A percentile compares a stretch with the other conserved stretches of the same genome.
phyloP scores from a whole-genome alignment of 2,113 vertebrate species.

The Elephas maximus region DNA sequence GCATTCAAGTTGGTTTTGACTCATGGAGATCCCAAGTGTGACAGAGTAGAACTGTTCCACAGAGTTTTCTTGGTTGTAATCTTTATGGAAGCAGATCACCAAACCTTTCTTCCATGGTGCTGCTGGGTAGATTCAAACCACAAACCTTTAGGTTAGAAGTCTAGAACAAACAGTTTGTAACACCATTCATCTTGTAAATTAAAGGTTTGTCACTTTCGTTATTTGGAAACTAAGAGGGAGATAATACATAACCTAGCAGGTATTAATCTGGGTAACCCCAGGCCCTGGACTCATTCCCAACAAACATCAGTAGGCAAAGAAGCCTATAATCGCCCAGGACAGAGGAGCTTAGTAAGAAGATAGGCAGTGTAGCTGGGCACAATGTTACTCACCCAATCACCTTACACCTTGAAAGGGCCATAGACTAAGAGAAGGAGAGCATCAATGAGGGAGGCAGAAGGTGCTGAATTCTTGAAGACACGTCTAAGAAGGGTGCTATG shows the following conservation, averaged over 20 bases:
- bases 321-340: rapidly evolving
- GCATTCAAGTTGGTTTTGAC: too few species aligned
- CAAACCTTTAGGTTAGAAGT: too few species aligned
- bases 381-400: rapidly evolving
- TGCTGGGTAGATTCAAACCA: too few species aligned
- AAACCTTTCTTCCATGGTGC: too few species aligned
- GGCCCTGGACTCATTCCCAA: neutral
- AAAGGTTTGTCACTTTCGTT: neutral
- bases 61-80: too few species aligned
- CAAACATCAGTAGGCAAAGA: neutral
- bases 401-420: neutral
- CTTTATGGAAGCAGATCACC: too few species aligned
- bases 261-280: neutral
- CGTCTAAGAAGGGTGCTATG: rapidly evolving
- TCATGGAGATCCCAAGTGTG: too few species aligned
- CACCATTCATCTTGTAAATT: neutral
- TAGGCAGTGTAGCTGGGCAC: rapidly evolving
- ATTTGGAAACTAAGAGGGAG: neutral
- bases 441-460: neutral
- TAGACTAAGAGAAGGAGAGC: neutral
- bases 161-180: too few species aligned
- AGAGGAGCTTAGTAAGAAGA: neutral
- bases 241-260: neutral
- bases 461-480: neutral
- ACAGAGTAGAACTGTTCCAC: too few species aligned